phyloP scores from a whole-genome alignment of 1,140 invertebrate species.

The Mactra quadrangularis region DNA sequence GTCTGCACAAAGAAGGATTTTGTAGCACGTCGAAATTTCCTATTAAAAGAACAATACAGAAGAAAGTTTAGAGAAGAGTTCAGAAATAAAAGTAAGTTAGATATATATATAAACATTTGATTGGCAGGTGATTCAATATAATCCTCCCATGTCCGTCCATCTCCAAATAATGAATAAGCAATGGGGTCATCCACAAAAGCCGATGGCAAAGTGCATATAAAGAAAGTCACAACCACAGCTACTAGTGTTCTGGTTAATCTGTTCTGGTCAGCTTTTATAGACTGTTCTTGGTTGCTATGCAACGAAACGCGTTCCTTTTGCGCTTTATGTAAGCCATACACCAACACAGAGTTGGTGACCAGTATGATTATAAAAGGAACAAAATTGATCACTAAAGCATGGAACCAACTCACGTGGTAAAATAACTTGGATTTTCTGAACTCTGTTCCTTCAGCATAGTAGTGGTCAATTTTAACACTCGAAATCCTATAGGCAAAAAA shows the following conservation, averaged over 20 bases:
- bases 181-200: constrained; percentile 36
- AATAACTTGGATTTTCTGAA: constrained; percentile 7
- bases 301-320: not conserved
- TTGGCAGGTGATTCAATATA: constrained; percentile 25
- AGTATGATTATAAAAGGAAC: constrained; percentile 14
- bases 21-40: constrained; percentile 27
- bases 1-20: not conserved
- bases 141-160: constrained; percentile 13
- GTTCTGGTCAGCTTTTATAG: constrained; percentile 8
- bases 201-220: constrained; percentile 30
- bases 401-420: constrained; percentile 27
- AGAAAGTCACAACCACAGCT: constrained; percentile 23
- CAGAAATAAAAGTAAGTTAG: constrained; percentile 35
- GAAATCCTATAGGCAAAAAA: constrained; percentile 3
- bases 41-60: constrained; percentile 42
- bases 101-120: constrained; percentile 33
- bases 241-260: constrained; percentile 41
- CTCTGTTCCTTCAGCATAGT: not conserved
- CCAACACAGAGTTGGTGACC: constrained; percentile 28
- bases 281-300: constrained; percentile 15
- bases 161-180: constrained; percentile 42
- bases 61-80: constrained; percentile 43
- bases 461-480: not conserved
- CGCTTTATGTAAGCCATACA: constrained; percentile 13
- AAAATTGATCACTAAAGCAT: constrained; percentile 37